These are phyloP conservation scores for Hemicordylus capensis DNA, from an alignment of 2,113 vertebrate genomes.

Conservation along the genomic window DNA sequence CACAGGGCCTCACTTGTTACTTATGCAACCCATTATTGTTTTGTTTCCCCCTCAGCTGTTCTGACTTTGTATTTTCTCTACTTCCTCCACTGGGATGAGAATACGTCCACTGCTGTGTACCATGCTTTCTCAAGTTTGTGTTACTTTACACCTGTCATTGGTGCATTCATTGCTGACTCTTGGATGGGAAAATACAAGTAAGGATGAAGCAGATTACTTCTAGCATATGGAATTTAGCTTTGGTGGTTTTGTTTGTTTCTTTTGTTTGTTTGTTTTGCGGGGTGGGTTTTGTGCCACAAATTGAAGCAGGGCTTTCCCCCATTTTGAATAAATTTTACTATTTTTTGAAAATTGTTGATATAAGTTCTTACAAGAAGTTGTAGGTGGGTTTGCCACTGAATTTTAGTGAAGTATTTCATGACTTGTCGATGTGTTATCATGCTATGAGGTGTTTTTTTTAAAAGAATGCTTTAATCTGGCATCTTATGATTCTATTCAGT, in stretches of 20 bases:
- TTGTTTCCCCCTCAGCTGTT: constrained; percentile 79
- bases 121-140: constrained; percentile 93
- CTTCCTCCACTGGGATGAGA: constrained; percentile 91
- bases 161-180: constrained; percentile 94
- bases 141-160: constrained; percentile 95
- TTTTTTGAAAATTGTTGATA: neutral
- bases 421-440: neutral
- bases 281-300: too few species aligned
- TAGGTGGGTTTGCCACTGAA: neutral
- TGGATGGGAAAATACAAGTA: constrained; percentile 98
- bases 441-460: neutral
- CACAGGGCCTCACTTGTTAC: neutral
- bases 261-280: too few species aligned
- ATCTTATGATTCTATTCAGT: neutral
- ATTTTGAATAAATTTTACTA: neutral
- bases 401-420: neutral
- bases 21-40: constrained; percentile 43
- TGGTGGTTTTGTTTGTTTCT: too few species aligned
- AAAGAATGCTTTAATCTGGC: neutral
- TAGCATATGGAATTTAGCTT: neutral
- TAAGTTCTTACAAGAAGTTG: neutral
- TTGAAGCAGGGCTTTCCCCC: neutral
- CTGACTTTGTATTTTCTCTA: constrained; percentile 92
- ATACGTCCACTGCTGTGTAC: constrained; percentile 92
- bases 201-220: constrained; percentile 56